These are phyloP conservation scores for Sorex fumeus DNA, from an alignment of 2,113 vertebrate genomes.

Conservation along the genomic window DNA sequence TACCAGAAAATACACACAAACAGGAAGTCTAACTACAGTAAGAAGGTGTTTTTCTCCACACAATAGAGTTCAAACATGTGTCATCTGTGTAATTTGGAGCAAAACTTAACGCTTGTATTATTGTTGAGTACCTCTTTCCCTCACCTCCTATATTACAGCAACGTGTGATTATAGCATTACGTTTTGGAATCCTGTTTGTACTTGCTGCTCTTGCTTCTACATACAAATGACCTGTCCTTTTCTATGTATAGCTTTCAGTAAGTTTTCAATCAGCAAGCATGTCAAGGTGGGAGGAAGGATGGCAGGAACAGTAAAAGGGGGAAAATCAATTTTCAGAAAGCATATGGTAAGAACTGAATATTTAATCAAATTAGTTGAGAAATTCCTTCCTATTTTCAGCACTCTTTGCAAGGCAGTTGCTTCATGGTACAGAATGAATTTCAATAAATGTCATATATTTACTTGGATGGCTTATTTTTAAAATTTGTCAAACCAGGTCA, in stretches of 20 bases:
- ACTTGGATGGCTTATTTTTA: slow-evolving; percentile 85
- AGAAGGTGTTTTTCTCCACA: slow-evolving; percentile 87
- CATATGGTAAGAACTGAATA: slow-evolving; percentile 88
- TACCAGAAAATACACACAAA: slow-evolving; percentile 88
- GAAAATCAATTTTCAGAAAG: slow-evolving; percentile 88
- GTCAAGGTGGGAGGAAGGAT: slow-evolving; percentile 82
- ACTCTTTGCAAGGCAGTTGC: slow-evolving; percentile 87
- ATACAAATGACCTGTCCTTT: slow-evolving; percentile 77
- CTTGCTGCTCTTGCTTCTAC: slow-evolving; percentile 79
- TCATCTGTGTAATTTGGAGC: slow-evolving; percentile 85
- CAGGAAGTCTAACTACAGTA: slow-evolving; percentile 88
- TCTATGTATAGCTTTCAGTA: slow-evolving; percentile 84
- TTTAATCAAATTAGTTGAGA: slow-evolving; percentile 90
- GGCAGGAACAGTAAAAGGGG: slow-evolving; percentile 69
- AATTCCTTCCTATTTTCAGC: slow-evolving; percentile 89
- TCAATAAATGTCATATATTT: slow-evolving; percentile 90
- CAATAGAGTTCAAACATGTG: slow-evolving; percentile 89
- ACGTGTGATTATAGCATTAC: slow-evolving; percentile 69
- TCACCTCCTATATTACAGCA: slow-evolving; percentile 66
- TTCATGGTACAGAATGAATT: slow-evolving; percentile 88
- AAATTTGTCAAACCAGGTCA: slow-evolving; percentile 87
- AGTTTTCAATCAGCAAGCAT: slow-evolving; percentile 87
- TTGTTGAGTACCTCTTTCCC: slow-evolving; percentile 61
- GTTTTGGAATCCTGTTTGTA: slow-evolving; percentile 78
- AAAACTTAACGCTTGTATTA: slow-evolving; percentile 75